These are phyloP conservation scores for Metellina segmentata DNA, from an alignment of 2,888 invertebrate species.

Conservation along the genomic window DNA sequence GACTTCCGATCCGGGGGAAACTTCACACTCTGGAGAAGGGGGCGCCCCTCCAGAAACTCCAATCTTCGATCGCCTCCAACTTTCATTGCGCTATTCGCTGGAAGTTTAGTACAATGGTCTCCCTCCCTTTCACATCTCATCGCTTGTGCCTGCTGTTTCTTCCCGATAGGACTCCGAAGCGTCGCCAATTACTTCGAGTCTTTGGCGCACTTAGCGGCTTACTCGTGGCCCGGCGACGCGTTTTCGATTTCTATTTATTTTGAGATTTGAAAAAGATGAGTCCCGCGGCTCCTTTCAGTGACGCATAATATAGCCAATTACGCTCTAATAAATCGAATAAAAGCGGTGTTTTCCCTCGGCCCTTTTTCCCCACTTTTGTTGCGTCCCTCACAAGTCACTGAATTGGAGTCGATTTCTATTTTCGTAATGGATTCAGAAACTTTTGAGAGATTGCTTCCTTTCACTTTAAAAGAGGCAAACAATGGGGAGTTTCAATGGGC, in stretches of 20 bases:
- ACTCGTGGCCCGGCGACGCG: constrained; percentile 24
- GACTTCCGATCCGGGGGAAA: constrained; percentile 63
- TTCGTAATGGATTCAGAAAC: constrained; percentile 46
- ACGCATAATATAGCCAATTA: constrained; percentile 74
- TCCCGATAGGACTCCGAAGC: constrained; percentile 66
- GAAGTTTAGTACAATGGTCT: constrained; percentile 67
- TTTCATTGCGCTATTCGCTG: constrained; percentile 65
- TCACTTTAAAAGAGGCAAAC: constrained; percentile 40
- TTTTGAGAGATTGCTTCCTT: constrained; percentile 38
- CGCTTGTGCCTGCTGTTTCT: constrained; percentile 68
- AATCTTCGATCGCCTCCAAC: constrained; percentile 52
- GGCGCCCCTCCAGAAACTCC: constrained; percentile 51
- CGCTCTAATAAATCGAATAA: constrained; percentile 77
- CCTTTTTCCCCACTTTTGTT: constrained; percentile 40
- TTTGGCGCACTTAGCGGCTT: constrained; percentile 75
- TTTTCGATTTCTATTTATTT: constrained; percentile 68
- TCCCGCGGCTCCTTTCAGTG: constrained; percentile 47
- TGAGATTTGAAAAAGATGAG: constrained; percentile 48
- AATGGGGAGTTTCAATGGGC: neutral
- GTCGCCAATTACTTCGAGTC: constrained; percentile 73
- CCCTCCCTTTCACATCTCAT: constrained; percentile 24
- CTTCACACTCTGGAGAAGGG: constrained; percentile 35
- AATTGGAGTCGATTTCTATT: constrained; percentile 32
- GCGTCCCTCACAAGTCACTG: neutral
- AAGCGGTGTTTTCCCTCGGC: constrained; percentile 66